Base-by-base conservation (phyloP, 92 coral and sea anemone species). In the Palythoa caribaeorum region DNA sequence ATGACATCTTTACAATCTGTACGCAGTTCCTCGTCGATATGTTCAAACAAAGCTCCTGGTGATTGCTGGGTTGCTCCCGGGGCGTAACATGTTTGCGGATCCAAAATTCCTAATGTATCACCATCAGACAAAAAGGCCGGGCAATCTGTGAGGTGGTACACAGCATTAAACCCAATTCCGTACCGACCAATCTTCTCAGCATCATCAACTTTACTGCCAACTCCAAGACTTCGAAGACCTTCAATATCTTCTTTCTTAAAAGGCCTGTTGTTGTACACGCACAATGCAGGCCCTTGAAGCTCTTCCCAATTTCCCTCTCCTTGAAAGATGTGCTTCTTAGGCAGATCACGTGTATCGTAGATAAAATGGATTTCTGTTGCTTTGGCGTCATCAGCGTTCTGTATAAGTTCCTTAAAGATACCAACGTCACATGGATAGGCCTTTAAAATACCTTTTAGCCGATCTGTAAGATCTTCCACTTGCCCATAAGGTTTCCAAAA, bases 121-220 rank as follows among this genome's bases (percentile, higher is more conserved):
- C 93, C 96, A 73, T 96, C 91, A 2, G 98, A 91, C 65, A 96
- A 84, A 11, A 96, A 96, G 14, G 92, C 84, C 39, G 98, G 98
- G 51, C 98, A 94, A 68, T 96, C 98, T 21, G 98, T 96, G n/a
- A 96, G 92, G 86, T 96, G 98, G 84, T 96, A 96, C 6, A 96
- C 98, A 3, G 98, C 94, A 38, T 96, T 96, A 85, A 96, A 96
- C 4, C 98, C 98, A 79, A 96, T 94, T 0, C 98, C 98, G 79
- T 94, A 96, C 77, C 93, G 98, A 50, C 98, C 98, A 5, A 97
- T 96, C 81, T 93, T 96, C n/a, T 95, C 90, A 14, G 98, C 93
- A 78, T 93, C 90, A 1, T 94, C 95, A 15, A 85, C 71, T 68
- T 95, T 95, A 83, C 96, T 95, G 76, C 98, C 98, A 44, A 94